These are phyloP conservation scores for Scelioninae gen. 1 DNA, from an alignment of 2,888 invertebrate species.

Conservation along the genomic window DNA sequence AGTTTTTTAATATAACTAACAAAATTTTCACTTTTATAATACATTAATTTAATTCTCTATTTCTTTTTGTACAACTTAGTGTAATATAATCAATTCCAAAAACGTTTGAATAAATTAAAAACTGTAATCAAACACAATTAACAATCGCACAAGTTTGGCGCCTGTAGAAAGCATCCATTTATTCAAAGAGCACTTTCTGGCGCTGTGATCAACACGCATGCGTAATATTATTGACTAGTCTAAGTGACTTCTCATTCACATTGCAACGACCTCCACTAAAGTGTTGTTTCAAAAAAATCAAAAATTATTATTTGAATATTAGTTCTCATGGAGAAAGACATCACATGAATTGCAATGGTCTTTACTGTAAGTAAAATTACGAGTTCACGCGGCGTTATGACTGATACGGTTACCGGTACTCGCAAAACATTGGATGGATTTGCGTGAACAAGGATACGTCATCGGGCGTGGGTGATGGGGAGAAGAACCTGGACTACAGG, in stretches of 20 bases:
- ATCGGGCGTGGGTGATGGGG: constrained; percentile 57
- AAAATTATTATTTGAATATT: constrained; percentile 26
- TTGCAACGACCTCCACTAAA: constrained; percentile 34
- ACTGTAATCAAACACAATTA: not conserved
- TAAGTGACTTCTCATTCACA: constrained; percentile 43
- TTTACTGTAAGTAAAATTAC: constrained; percentile 19
- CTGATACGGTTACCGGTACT: constrained; percentile 8
- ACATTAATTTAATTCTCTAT: too few relatives aligned
- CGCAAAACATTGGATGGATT: constrained; percentile 20
- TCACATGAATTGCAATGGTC: constrained; percentile 37
- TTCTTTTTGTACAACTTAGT: too few relatives aligned
- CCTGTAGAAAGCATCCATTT: constrained; percentile 28
- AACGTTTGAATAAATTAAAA: too few relatives aligned
- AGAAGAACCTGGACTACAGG: constrained; percentile 6
- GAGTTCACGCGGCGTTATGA: constrained; percentile 25
- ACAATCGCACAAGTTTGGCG: constrained; percentile 10
- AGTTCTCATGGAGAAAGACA: constrained; percentile 5
- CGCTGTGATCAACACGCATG: constrained; percentile 69
- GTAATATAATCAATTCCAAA: too few relatives aligned
- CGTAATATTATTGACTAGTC: constrained; percentile 76
- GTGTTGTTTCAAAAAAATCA: constrained; percentile 22
- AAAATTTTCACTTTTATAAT: too few relatives aligned
- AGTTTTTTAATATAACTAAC: too few relatives aligned
- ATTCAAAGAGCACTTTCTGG: constrained; percentile 21
- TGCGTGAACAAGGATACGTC: constrained; percentile 36